These are phyloP conservation scores for Sylvietta virens DNA, from an alignment of 2,113 vertebrate genomes.

Conservation along the genomic window DNA sequence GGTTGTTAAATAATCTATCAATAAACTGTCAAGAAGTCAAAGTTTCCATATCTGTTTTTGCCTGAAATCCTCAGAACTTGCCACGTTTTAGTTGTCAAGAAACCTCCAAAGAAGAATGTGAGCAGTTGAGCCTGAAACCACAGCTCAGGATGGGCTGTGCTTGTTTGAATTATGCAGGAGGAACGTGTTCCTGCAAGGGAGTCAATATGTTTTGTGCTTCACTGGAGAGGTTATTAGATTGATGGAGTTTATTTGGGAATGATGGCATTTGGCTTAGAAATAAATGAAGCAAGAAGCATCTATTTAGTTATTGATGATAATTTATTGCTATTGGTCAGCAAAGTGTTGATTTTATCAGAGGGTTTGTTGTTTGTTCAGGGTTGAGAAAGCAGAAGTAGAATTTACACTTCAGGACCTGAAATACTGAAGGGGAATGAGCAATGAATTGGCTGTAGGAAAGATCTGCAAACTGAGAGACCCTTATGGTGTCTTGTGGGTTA, in stretches of 20 bases:
- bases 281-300: slow-evolving; percentile 77
- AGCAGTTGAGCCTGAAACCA: slow-evolving; percentile 44
- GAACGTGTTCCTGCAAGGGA: slow-evolving; percentile 60
- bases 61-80: slow-evolving; percentile 23
- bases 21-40: slow-evolving; percentile 46
- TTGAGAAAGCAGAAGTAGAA: slow-evolving; percentile 71
- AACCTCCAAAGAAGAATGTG: neutral
- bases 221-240: slow-evolving; percentile 75
- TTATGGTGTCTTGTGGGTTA: neutral
- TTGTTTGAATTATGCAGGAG: slow-evolving; percentile 68
- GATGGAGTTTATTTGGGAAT: slow-evolving; percentile 76
- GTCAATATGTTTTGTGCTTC: slow-evolving; percentile 74
- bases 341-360: slow-evolving; percentile 78
- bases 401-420: slow-evolving; percentile 69
- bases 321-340: slow-evolving; percentile 77
- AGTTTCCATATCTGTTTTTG: slow-evolving; percentile 24
- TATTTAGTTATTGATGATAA: slow-evolving; percentile 73
- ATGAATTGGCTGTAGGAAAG: neutral
- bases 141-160: slow-evolving; percentile 57
- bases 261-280: slow-evolving; percentile 72
- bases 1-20: slow-evolving; percentile 54
- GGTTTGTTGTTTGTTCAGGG: slow-evolving; percentile 71
- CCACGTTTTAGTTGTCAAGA: slow-evolving; percentile 5
- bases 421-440: neutral
- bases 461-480: neutral